These are phyloP conservation scores for Heliconius nattereri DNA, from an alignment of 1,140 invertebrate species.

Conservation along the genomic window DNA sequence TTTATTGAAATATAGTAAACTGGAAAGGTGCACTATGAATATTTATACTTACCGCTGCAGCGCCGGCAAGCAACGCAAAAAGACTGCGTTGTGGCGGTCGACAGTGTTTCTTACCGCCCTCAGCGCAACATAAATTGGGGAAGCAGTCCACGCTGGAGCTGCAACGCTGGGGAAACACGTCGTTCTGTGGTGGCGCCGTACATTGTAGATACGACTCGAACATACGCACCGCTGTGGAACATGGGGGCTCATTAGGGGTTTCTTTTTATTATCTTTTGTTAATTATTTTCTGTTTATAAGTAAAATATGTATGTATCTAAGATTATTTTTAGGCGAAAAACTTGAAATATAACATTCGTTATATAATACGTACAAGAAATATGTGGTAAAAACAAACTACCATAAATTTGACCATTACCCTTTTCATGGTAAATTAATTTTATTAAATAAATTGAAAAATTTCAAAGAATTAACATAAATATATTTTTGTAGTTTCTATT, in stretches of 20 bases:
- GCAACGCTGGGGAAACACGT: conserved; percentile 85
- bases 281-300: too few species aligned
- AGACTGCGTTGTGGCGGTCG: conserved; percentile 86
- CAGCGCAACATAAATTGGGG: conserved; percentile 88
- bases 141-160: conserved; percentile 86
- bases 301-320: too few species aligned
- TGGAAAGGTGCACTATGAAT: not conserved
- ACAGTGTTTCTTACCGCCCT: conserved; percentile 85
- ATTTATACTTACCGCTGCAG: conserved; percentile 68
- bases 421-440: not conserved
- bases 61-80: conserved; percentile 83
- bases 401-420: too few species aligned
- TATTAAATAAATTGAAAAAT: conserved; percentile 1
- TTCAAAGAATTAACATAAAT: not conserved
- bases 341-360: too few species aligned
- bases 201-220: conserved; percentile 86
- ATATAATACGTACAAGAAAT: too few species aligned
- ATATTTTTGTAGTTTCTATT: not conserved
- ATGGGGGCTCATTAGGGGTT: too few species aligned
- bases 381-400: too few species aligned
- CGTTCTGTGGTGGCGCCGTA: conserved; percentile 85
- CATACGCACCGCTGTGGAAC: conserved; percentile 80
- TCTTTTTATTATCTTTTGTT: too few species aligned
- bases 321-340: too few species aligned
- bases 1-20: not conserved